These are phyloP conservation scores for Sesamia inferens DNA, from an alignment of 2,888 invertebrate genomes.

Conservation along the genomic window DNA sequence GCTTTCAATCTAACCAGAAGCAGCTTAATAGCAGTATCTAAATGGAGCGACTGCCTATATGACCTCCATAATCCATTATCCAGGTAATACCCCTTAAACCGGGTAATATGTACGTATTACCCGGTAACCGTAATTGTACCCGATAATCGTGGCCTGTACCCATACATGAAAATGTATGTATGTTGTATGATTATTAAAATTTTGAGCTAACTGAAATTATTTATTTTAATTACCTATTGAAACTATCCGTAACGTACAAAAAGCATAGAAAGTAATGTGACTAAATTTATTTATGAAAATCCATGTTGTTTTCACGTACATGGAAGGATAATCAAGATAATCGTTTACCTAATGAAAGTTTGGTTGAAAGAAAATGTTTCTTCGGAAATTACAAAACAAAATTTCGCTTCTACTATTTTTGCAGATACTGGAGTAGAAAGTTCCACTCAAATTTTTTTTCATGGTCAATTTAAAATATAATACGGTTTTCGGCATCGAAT, in stretches of 20 bases:
- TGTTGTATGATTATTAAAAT: no score
- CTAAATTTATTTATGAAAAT: background rate
- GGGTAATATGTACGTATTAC: no score
- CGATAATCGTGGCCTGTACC: no score
- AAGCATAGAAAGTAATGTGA: background rate
- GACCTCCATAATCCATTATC: background rate
- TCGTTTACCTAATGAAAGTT: background rate
- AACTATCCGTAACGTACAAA: background rate
- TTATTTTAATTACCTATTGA: no score
- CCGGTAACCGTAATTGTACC: no score
- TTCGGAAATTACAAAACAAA: background rate
- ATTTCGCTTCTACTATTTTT: slow-evolving; percentile 34
- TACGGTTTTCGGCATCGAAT: slow-evolving; percentile 82
- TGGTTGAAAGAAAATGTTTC: background rate
- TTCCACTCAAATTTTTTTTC: slow-evolving; percentile 82
- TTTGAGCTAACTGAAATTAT: no score
- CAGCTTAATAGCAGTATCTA: background rate
- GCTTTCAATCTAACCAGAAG: background rate
- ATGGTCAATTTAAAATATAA: slow-evolving; percentile 89
- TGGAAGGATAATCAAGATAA: slow-evolving; percentile 1
- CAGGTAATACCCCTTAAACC: background rate
- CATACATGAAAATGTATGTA: no score
- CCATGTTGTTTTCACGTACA: slow-evolving; percentile 24
- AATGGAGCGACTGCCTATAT: background rate
- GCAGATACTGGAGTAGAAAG: slow-evolving; percentile 56